Evolutionary conservation across 2,113 vertebrate genomes (phyloP).

Genomic region (Paralichthys olivaceus): DNA sequence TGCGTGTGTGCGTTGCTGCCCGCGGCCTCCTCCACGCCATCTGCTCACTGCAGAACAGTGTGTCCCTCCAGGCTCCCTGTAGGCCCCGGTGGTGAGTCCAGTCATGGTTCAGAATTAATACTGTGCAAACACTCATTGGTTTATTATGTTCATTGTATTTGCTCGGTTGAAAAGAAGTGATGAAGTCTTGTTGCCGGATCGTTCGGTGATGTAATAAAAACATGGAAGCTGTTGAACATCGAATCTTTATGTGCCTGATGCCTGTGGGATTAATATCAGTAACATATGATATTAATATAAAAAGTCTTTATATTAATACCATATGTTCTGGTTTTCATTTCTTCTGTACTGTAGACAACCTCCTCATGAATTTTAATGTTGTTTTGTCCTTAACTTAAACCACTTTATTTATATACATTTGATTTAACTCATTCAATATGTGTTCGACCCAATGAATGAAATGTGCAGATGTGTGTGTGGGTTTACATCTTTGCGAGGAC

Average conservation of each 20-base stretch:
- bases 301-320: not conserved
- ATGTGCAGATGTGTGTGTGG: not conserved
- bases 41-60: conserved; percentile 41
- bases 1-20: conserved; percentile 28
- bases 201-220: not conserved
- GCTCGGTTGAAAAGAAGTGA: not conserved
- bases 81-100: conserved; percentile 30
- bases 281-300: not conserved
- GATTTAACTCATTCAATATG: not conserved
- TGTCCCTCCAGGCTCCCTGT: conserved; percentile 30
- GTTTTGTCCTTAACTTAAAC: too few relatives aligned
- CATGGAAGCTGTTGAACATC: not conserved
- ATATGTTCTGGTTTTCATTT: too few relatives aligned
- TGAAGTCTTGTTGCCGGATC: not conserved
- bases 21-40: conserved; percentile 40
- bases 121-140: not conserved
- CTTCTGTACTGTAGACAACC: too few relatives aligned
- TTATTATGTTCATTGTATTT: conserved; percentile 6
- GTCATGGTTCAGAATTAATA: conserved; percentile 52
- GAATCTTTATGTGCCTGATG: not conserved
- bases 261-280: not conserved
- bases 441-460: not conserved
- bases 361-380: too few relatives aligned
- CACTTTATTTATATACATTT: not conserved
- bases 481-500: not conserved